Conservation (phyloP, 2,888 invertebrate species). For the Cheilosia variabilis region DNA sequence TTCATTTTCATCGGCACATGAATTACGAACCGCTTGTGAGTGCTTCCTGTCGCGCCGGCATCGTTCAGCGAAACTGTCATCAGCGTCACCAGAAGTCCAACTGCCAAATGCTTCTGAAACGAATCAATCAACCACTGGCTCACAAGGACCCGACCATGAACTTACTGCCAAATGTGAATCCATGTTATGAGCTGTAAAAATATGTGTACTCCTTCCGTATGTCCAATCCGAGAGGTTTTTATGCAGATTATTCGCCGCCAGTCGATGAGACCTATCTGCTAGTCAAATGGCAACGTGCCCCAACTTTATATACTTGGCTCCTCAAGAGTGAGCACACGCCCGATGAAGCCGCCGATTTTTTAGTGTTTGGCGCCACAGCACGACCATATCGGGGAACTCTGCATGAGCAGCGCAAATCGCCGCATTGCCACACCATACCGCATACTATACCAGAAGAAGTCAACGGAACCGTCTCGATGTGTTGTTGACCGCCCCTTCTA, state of each 20-base stretch:
- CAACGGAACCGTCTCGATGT: constrained; percentile 44
- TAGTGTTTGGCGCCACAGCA: constrained; percentile 17
- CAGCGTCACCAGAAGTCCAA: constrained; percentile 59
- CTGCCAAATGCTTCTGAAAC: constrained; percentile 58
- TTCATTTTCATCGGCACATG: constrained; percentile 92
- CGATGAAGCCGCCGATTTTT: constrained; percentile 33
- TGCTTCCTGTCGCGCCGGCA: constrained; percentile 46
- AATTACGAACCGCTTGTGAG: constrained; percentile 89
- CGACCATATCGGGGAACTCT: constrained; percentile 1
- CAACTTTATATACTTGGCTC: constrained; percentile 73
- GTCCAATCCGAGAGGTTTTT: constrained; percentile 33
- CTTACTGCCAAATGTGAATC: constrained; percentile 56
- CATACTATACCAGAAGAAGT: constrained; percentile 42
- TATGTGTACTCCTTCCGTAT: neutral
- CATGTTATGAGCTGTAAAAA: constrained; percentile 33
- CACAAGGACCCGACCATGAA: constrained; percentile 27
- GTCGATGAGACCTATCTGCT: constrained; percentile 65
- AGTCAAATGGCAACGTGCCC: constrained; percentile 58
- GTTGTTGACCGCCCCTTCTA: constrained; percentile 40
- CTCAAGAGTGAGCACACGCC: constrained; percentile 37
- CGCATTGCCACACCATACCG: constrained; percentile 1
- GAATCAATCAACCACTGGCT: constrained; percentile 25
- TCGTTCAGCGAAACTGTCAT: constrained; percentile 47
- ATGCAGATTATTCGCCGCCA: constrained; percentile 59
- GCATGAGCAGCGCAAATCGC: constrained; percentile 46